These are phyloP conservation scores for Patella pellucida DNA, from an alignment of 2,888 invertebrate species.

Conservation along the genomic window DNA sequence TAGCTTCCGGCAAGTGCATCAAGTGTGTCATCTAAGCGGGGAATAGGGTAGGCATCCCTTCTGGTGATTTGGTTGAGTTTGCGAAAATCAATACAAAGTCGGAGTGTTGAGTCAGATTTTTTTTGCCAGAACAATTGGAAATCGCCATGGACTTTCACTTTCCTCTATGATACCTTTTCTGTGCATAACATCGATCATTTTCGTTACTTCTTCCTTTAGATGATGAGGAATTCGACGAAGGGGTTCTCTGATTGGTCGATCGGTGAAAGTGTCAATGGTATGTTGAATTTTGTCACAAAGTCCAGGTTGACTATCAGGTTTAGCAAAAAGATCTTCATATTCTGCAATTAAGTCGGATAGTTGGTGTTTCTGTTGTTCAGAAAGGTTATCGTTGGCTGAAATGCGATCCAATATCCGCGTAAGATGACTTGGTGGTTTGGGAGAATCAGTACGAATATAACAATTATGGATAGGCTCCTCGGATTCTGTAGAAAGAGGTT, in stretches of 20 bases:
- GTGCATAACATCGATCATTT: not conserved
- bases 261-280: not conserved
- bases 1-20: not conserved
- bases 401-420: not conserved
- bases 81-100: not conserved
- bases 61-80: not conserved
- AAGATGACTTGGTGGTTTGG: not conserved
- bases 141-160: constrained; percentile 1
- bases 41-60: not conserved
- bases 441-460: not conserved
- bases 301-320: not conserved
- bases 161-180: not conserved
- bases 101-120: not conserved
- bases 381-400: not conserved
- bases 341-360: not conserved
- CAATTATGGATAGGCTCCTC: not conserved
- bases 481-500: too few species aligned
- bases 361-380: not conserved
- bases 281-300: constrained; percentile 1
- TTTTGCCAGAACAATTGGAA: not conserved
- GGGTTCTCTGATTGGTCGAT: not conserved
- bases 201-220: not conserved
- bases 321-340: not conserved
- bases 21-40: not conserved
- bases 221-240: constrained; percentile 7